phyloP scores from a whole-genome alignment of 2,888 invertebrate species.

The Eledone cirrhosa region DNA sequence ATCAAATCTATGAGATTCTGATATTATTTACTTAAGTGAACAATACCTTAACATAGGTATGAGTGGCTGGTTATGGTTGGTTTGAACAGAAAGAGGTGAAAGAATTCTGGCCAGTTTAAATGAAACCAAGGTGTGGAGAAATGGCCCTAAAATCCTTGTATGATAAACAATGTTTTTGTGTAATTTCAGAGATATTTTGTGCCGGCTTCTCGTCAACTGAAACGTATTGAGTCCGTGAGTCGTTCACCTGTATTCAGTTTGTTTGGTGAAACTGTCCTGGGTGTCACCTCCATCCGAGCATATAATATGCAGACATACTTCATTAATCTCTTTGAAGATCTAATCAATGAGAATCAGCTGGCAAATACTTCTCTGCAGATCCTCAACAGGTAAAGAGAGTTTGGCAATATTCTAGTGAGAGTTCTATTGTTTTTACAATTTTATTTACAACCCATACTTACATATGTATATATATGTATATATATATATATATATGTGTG shows the following conservation, averaged over 20 bases:
- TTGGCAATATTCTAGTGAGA: background rate
- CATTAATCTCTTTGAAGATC: background rate
- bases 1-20: too few species aligned
- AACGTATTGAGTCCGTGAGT: slow-evolving; percentile 7
- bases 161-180: background rate
- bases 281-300: slow-evolving; percentile 4
- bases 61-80: too few species aligned
- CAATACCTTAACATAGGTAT: too few species aligned
- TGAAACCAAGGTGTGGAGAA: too few species aligned
- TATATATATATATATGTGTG: too few species aligned
- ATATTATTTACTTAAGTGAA: too few species aligned
- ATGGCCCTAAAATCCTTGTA: too few species aligned
- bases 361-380: background rate
- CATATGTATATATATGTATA: too few species aligned
- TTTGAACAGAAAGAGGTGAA: too few species aligned
- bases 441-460: too few species aligned
- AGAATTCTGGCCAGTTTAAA: too few species aligned
- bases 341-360: background rate
- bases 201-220: slow-evolving; percentile 10
- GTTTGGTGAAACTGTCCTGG: slow-evolving; percentile 19
- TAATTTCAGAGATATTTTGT: background rate
- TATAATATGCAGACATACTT: background rate
- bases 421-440: too few species aligned
- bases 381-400: background rate
- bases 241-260: slow-evolving; percentile 11